Percentiles rank a stretch among this genome's conserved stretches.
Conservation (phyloP, 2,113 vertebrate genomes). For the Synodontis membranacea region DNA sequence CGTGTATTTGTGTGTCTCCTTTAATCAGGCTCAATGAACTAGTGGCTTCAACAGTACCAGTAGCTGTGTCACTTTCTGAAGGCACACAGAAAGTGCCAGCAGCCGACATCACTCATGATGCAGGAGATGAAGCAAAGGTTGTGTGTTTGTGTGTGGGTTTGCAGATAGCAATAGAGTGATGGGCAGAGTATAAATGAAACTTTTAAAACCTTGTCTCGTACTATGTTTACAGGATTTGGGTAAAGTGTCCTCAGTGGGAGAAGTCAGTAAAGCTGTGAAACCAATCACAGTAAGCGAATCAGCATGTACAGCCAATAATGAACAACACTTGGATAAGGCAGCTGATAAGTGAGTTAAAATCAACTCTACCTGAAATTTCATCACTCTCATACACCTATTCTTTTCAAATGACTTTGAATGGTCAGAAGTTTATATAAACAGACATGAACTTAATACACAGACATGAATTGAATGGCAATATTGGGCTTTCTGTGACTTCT, state of each 20-base stretch:
- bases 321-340: constrained; percentile 10
- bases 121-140: constrained; percentile 32
- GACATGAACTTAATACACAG: too few relatives aligned
- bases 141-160: background rate
- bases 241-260: constrained; percentile 17
- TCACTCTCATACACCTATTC: background rate
- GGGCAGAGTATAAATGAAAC: too few relatives aligned
- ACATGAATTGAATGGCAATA: too few relatives aligned
- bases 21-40: constrained; percentile 42
- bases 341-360: constrained; percentile 42
- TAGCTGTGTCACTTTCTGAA: constrained; percentile 4
- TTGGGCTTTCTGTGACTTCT: too few relatives aligned
- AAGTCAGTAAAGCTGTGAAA: constrained; percentile 8
- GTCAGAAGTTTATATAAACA: too few relatives aligned
- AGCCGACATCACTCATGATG: background rate
- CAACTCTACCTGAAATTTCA: background rate
- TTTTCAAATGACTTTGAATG: background rate
- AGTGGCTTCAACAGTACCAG: constrained; percentile 37
- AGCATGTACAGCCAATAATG: background rate
- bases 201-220: background rate
- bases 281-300: constrained; percentile 30
- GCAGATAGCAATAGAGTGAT: too few relatives aligned
- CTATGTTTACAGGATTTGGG: constrained; percentile 38
- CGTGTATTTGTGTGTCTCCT: constrained; percentile 18
- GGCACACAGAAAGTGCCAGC: constrained; percentile 24